Base-by-base conservation (phyloP, 2,888 invertebrate species). In the Hemaris fuciformis region DNA sequence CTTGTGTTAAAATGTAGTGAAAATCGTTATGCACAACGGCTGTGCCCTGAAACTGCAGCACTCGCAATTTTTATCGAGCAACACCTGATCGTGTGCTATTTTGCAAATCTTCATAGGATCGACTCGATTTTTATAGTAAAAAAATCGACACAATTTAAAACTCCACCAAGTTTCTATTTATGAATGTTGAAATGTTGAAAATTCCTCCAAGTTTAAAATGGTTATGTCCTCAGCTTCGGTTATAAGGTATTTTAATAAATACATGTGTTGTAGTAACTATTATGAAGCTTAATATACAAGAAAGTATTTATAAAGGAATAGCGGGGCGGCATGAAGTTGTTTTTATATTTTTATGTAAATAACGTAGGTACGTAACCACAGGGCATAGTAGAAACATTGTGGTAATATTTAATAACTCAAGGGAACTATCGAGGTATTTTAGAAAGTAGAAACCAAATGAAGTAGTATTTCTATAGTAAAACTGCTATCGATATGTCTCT, bases 1-100 rank as follows among this genome's bases (percentile, higher is more conserved):
- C 27, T 15, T 48, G 15, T 48, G 31, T 53, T 31, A 27, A 31
- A 53, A 53, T 53, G 53, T 7, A 53, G 31, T 31, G 18, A 31
- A 10, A 53, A 31, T 18, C 48, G 15, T 53, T 53, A 53, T 18
- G 53, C 31, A 53, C 27, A 53, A 4, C 53, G 53, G 27, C 15
- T 53, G 53, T 53, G 10, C 13, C 15, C 53, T 31, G 27, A 53
- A 31, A 31, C 53, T 18, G 31, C 53, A 53, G 3, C 8, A 31
- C 7, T 31, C 31, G 31, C 53, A 53, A 31, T 53, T 53, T 53
- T 53, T 53, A 53, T 53, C 48, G 48, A 1, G 4, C 18, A 18
- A 10, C 31, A 53, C 53, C 53, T 53, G 53, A 31, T 31, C 53
- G 31, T 53, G 15, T 27, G 27, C 27, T 53, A 53, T 53, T 53